phyloP scores from a whole-genome alignment of 2,113 vertebrate genomes.

The Numida meleagris region DNA sequence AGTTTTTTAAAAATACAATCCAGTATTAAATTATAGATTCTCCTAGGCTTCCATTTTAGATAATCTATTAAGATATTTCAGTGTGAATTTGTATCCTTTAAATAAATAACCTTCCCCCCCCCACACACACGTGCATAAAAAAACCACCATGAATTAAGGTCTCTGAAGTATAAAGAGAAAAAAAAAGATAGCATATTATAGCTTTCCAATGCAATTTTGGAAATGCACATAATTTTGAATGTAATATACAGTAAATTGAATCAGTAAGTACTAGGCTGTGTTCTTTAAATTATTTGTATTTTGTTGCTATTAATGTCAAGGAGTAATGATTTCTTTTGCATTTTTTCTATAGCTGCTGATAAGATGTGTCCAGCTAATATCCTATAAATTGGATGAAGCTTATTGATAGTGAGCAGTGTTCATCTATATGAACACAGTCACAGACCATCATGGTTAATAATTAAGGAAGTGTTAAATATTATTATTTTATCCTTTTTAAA shows the following conservation, averaged over 20 bases:
- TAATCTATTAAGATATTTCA: not conserved
- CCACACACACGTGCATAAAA: not conserved
- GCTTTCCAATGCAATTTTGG: not conserved
- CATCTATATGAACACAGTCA: not conserved
- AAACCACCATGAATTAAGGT: not conserved
- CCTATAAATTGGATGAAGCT: accelerated
- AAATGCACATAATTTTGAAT: not conserved
- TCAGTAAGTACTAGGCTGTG: not conserved
- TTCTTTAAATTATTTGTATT: not conserved
- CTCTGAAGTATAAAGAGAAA: not conserved
- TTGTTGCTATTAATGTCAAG: not conserved
- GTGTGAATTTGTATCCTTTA: not conserved
- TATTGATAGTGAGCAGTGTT: not conserved
- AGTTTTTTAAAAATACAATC: not conserved
- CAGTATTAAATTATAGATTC: not conserved
- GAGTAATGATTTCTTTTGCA: not conserved
- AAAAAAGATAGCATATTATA: not conserved
- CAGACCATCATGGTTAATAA: not conserved
- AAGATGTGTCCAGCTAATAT: not conserved
- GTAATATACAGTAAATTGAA: not conserved
- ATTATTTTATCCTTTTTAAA: not conserved
- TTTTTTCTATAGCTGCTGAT: not conserved
- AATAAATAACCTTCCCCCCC: not conserved
- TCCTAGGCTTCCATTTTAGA: not conserved
- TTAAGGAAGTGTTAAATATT: not conserved